Conservation (phyloP, 2,797 vertebrate genomes). For the Megaceryle alcyon region DNA sequence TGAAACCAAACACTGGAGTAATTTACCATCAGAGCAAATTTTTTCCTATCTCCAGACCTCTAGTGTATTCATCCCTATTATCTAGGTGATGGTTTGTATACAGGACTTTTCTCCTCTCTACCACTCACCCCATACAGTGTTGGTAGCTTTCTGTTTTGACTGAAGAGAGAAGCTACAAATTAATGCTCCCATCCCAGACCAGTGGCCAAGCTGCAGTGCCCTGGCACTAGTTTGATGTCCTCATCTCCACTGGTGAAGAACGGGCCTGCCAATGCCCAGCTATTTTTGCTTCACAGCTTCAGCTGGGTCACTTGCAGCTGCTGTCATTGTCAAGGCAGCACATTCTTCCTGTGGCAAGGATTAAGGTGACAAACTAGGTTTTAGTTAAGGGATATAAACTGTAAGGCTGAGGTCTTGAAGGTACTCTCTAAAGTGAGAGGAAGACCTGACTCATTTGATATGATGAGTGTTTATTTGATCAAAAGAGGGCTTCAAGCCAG, state of each 20-base stretch:
- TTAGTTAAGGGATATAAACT: neutral
- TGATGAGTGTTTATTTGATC: fast-evolving
- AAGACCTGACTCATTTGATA: neutral
- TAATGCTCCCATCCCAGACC: neutral
- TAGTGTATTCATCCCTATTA: neutral
- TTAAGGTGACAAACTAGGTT: neutral
- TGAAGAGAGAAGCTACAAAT: neutral
- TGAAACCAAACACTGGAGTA: neutral
- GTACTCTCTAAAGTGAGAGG: neutral
- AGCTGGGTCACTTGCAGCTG: neutral
- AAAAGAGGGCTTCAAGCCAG: neutral
- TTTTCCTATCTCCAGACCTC: neutral
- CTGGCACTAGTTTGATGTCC: fast-evolving
- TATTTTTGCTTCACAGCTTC: neutral
- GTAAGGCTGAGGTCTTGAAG: neutral
- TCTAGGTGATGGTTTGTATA: neutral
- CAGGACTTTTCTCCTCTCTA: neutral
- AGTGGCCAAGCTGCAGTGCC: neutral
- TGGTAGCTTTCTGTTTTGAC: neutral
- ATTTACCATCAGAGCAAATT: neutral
- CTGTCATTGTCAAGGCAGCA: neutral
- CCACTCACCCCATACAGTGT: neutral
- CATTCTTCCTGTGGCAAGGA: neutral
- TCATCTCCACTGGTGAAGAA: neutral
- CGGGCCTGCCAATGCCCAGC: neutral